A percentile compares a stretch with the other conserved stretches of the same genome.
These are phyloP conservation scores for Metalampra italica DNA, from an alignment of 2,888 invertebrate genomes.

Conservation along the genomic window DNA sequence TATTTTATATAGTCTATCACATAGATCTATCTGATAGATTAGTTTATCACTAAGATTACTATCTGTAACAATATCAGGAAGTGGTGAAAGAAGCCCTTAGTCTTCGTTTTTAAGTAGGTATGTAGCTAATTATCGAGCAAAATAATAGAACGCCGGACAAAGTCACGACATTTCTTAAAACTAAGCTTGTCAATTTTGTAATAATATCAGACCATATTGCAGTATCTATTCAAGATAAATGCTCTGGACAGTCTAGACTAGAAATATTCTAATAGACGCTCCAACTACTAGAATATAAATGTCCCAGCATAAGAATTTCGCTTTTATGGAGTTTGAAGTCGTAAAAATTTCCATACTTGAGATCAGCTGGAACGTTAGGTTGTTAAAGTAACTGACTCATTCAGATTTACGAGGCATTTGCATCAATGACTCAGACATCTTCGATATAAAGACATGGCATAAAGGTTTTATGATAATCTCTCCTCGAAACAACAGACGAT, in stretches of 20 bases:
- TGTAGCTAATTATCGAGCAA: too few relatives aligned
- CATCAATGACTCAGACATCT: conserved; percentile 33
- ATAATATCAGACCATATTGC: too few relatives aligned
- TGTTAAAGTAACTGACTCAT: conserved; percentile 21
- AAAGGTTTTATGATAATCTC: conserved; percentile 36
- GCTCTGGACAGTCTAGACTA: neutral
- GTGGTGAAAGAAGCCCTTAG: too few relatives aligned
- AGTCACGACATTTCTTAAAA: too few relatives aligned
- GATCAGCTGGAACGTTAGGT: neutral
- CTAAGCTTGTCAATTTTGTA: too few relatives aligned
- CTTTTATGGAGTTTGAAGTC: conserved; percentile 4
- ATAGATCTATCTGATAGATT: too few relatives aligned
- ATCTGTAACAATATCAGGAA: too few relatives aligned
- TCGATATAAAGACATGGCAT: conserved; percentile 30
- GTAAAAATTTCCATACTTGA: conserved; percentile 12
- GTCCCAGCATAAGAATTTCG: neutral
- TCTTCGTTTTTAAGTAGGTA: too few relatives aligned
- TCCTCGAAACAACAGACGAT: conserved; percentile 24
- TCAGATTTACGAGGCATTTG: conserved; percentile 51
- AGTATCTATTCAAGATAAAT: too few relatives aligned
- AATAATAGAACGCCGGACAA: too few relatives aligned
- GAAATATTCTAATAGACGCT: neutral
- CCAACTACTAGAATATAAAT: neutral
- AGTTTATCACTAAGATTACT: too few relatives aligned
- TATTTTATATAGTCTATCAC: too few relatives aligned